A percentile compares a stretch with the other conserved stretches of the same genome.
phyloP scores from a whole-genome alignment of 2,797 vertebrate species.

The Coracias cyanogaster region DNA sequence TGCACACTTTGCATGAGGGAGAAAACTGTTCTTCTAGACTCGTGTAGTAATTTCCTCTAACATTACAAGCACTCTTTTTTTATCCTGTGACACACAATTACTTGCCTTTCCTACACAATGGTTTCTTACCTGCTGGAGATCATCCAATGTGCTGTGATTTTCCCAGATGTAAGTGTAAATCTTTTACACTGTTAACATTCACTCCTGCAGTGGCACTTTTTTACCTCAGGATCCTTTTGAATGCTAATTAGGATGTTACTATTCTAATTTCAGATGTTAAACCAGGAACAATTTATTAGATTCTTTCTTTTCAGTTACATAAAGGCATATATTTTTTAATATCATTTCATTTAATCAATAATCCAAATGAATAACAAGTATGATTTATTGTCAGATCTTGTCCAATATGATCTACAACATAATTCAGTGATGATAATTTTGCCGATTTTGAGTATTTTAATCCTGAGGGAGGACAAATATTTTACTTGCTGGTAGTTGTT shows the following conservation, averaged over 20 bases:
- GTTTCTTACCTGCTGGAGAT: conserved; percentile 43
- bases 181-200: conserved; percentile 31
- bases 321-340: not conserved
- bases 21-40: conserved; percentile 27
- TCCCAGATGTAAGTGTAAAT: conserved; percentile 33
- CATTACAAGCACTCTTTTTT: conserved; percentile 14
- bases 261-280: not conserved
- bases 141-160: conserved; percentile 22
- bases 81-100: conserved; percentile 6
- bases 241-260: conserved; percentile 31
- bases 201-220: not conserved
- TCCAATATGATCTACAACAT: not conserved
- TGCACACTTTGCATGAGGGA: not conserved
- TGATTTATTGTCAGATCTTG: not conserved
- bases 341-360: not conserved
- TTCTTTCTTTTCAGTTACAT: not conserved
- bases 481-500: not conserved
- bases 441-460: not conserved
- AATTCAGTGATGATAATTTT: not conserved
- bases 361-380: not conserved
- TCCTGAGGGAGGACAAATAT: not conserved
- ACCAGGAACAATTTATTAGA: not conserved
- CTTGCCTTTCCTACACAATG: not conserved
- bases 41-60: conserved; percentile 22
- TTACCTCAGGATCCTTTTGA: not conserved